Conservation (phyloP, 2,888 invertebrate genomes). For the Allophyes oxyacanthae region DNA sequence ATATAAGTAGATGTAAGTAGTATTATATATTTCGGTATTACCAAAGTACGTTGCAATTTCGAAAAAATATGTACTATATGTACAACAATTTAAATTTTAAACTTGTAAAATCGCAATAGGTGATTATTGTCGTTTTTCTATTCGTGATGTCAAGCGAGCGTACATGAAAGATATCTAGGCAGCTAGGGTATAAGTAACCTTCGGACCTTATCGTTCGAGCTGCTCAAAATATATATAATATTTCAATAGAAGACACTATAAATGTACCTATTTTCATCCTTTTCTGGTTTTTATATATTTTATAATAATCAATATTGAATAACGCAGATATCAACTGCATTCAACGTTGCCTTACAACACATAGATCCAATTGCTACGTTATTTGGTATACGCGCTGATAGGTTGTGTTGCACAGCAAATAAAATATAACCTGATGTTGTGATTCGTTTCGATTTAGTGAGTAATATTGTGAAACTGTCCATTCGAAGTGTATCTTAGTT, state of each 20-base stretch:
- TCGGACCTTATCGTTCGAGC: no score
- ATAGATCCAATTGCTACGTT: constrained; percentile 62
- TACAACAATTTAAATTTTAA: constrained; percentile 1
- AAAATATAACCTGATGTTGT: constrained; percentile 67
- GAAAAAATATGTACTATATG: neutral
- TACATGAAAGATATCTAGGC: neutral
- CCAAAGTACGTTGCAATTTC: constrained; percentile 63
- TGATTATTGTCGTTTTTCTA: constrained; percentile 7
- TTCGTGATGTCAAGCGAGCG: constrained; percentile 3
- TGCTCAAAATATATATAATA: no score
- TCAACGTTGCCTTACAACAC: constrained; percentile 78
- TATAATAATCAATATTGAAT: constrained; percentile 23
- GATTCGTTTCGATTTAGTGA: constrained; percentile 61
- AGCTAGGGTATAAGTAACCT: no score
- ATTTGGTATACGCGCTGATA: constrained; percentile 60
- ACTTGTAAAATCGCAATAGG: neutral
- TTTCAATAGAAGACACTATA: constrained; percentile 33
- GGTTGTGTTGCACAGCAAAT: constrained; percentile 78
- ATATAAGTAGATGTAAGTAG: constrained; percentile 47
- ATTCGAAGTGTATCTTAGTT: constrained; percentile 49
- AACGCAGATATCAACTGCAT: constrained; percentile 67
- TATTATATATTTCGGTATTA: constrained; percentile 48
- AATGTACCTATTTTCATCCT: constrained; percentile 19
- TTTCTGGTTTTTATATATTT: constrained; percentile 40
- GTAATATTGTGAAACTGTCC: constrained; percentile 42